Base-by-base conservation (phyloP, 2,888 invertebrate species). In the Scaptomyza polygonia region DNA sequence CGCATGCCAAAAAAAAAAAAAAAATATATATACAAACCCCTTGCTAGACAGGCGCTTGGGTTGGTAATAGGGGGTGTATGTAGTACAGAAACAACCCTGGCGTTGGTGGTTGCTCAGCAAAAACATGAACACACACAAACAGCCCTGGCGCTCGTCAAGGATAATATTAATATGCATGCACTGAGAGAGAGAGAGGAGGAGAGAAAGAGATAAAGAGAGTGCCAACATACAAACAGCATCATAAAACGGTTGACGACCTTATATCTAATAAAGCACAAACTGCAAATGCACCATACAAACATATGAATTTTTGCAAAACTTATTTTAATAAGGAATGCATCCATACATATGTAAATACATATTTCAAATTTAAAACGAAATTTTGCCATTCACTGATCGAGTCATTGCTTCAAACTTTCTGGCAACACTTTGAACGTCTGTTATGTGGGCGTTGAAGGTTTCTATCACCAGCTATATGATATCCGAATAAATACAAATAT, bases 191-290 rank as follows among this genome's bases (percentile, higher is more conserved):
- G 18, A 42, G 12, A 21, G 21, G 21, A 21, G 21, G 54, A 27
- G n/a, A 14, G 29, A 43, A 44, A 45, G 42, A 36, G 21, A 36
- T 32, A 9, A 25, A 43, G 32, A 39, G 18, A 11, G 54, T 39
- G 47, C 27, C 43, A 59, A 43, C 43, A 66, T 51, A 61, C 54
- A 56, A 53, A 48, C 65, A 58, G 68, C 67, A 72, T 77, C 81
- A 78, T 80, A 72, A 86, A 80, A 67, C 86, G 86, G 86, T 86
- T 82, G 86, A 72, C 82, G 82, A 86, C 84, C 84, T 75, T 63
- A 56, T 63, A 49, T 48, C 16, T 49, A 25, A 34, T 32, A 43
- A 43, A 14, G 30, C 9, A 14, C 14, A 32, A 49, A 11, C 36
- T 49, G 54, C 21, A 45, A 62, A 30, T 11, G 21, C 4, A 21